Evolutionary conservation across 2,888 invertebrate genomes (phyloP).

Genomic region (Eupithecia subumbrata): DNA sequence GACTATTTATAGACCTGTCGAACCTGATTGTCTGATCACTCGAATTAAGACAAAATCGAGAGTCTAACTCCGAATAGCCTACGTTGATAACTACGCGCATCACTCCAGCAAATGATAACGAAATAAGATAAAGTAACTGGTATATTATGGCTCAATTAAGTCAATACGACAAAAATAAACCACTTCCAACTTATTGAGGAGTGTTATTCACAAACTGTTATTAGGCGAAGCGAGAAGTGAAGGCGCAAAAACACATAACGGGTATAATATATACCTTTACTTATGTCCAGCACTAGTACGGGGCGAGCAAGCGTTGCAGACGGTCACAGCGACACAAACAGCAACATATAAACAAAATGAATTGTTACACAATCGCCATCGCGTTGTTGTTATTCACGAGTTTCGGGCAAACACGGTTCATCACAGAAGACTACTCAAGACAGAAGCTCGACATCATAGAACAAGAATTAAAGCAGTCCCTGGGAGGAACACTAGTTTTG

Average conservation of each 20-base stretch:
- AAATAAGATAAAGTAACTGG: not conserved
- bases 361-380: slow-evolving; percentile 39
- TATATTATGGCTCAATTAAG: not conserved
- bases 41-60: not conserved
- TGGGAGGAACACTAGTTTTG: slow-evolving; percentile 80
- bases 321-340: slow-evolving; percentile 31
- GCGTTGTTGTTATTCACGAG: slow-evolving; percentile 46
- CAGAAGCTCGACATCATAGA: slow-evolving; percentile 57
- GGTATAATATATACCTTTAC: not conserved
- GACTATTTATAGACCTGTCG: not conserved
- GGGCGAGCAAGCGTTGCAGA: slow-evolving; percentile 18
- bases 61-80: not conserved
- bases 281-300: slow-evolving; percentile 20
- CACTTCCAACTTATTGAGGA: not conserved
- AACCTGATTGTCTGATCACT: not conserved
- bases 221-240: not conserved
- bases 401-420: slow-evolving; percentile 38
- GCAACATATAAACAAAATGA: slow-evolving; percentile 41
- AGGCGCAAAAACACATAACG: not conserved
- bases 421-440: slow-evolving; percentile 52
- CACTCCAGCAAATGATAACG: not conserved
- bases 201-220: not conserved
- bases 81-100: not conserved
- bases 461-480: slow-evolving; percentile 70
- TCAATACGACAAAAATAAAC: not conserved